A percentile compares a stretch with the other conserved stretches of the same genome.
Conservation (phyloP, 2,113 vertebrate genomes). For the Boulengeromyrus knoepffleri region DNA sequence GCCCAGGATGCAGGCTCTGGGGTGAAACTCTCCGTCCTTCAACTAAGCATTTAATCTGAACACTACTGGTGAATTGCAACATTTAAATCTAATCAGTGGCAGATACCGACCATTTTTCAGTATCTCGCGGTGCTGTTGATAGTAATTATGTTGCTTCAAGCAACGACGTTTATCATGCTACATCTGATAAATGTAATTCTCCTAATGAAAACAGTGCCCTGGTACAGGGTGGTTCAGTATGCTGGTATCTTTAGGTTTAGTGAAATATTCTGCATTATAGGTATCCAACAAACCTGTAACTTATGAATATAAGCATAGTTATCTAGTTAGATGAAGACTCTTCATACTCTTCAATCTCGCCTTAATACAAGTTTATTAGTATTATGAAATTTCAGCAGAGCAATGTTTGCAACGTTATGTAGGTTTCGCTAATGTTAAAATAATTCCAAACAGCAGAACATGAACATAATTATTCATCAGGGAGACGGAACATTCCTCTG, state of each 20-base stretch:
- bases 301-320: neutral
- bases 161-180: neutral
- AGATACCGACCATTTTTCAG: neutral
- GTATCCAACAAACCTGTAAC: neutral
- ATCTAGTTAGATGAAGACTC: neutral
- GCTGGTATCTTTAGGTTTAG: neutral
- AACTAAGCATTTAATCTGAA: neutral
- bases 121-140: neutral
- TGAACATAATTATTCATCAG: neutral
- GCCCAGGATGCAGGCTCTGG: neutral
- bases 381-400: neutral
- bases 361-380: neutral
- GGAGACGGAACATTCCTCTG: neutral
- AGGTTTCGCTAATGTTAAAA: neutral
- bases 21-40: neutral
- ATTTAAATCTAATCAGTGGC: neutral
- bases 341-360: neutral
- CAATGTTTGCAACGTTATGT: neutral
- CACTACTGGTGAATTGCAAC: neutral
- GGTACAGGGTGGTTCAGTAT: neutral
- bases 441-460: neutral
- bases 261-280: neutral
- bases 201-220: neutral
- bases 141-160: neutral
- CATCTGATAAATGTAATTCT: neutral